Percentiles rank a stretch among this genome's conserved stretches.
Conservation (phyloP, 2,113 vertebrate genomes). For the Cephalopholis sonnerati region DNA sequence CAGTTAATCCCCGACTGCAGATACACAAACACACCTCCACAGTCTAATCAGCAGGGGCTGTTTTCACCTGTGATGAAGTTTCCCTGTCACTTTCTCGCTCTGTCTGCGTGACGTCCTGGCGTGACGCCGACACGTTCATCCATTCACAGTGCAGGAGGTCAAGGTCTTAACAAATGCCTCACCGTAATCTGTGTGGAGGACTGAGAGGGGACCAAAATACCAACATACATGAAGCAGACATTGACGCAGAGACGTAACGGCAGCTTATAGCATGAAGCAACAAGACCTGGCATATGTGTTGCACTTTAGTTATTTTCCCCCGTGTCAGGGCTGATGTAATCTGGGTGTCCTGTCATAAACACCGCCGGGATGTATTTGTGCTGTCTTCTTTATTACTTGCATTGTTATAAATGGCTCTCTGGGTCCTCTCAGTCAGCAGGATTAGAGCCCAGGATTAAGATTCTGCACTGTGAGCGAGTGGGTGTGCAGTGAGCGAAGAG, state of each 20-base stretch:
- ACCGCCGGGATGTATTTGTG: conserved; percentile 40
- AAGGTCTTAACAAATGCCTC: not conserved
- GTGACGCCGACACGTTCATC: not conserved
- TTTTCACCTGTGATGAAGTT: conserved; percentile 30
- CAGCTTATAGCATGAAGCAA: conserved; percentile 17
- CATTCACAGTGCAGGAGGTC: not conserved
- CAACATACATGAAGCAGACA: conserved; percentile 11
- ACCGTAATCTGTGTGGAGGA: not conserved
- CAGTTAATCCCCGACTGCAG: conserved; percentile 61
- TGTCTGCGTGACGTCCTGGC: not conserved
- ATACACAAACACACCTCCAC: conserved; percentile 43
- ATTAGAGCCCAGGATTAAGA: conserved; percentile 77
- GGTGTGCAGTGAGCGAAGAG: conserved; percentile 56
- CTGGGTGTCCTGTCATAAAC: conserved; percentile 56
- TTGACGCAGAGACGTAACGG: not conserved
- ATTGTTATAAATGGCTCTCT: conserved; percentile 67
- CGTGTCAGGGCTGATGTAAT: conserved; percentile 53
- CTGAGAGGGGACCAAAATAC: not conserved
- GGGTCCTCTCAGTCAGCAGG: conserved; percentile 68
- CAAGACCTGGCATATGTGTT: conserved; percentile 5
- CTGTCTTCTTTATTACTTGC: conserved; percentile 50
- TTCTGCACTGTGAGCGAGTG: conserved; percentile 52
- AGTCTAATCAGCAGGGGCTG: conserved; percentile 40
- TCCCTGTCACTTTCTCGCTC: not conserved
- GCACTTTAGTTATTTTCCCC: conserved; percentile 19